Evolutionary conservation across 2,888 invertebrate species (phyloP), one percentile per base, ranked within the genome.

Genomic region (Apocheima hispidaria): DNA sequence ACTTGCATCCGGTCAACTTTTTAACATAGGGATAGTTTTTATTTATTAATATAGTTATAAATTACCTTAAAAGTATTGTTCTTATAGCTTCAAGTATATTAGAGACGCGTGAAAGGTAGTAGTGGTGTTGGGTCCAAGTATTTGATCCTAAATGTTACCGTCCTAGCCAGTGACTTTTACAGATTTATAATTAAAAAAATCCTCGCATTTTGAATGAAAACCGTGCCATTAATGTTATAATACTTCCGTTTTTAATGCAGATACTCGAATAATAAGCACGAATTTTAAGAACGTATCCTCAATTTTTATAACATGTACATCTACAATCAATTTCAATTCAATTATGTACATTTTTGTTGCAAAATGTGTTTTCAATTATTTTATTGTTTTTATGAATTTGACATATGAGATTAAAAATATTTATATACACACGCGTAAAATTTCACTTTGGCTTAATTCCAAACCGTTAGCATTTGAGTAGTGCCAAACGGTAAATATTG

Each of bases 51-150:
- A 75, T 78, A 75, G 68, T 71, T 73, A 75, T 69, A 77, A 79
- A 81, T 77, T 88, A 90, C 87, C 90, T 86, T 86, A 84, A 78
- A 87, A 91, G 91, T 91, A 91, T 91, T 91, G 83, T 87, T 81
- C 71, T 73, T 81, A 77, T 75, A 82, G 83, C 77, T 86, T 84
- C 83, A 77, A 71, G 75, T 81, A 75, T 77, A 75, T 65, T 73
- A 72, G 79, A 77, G 84, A 87, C 66, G 87, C 68, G 73, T 85
- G 83, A 81, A 84, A 79, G 79, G 61, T 62, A 70, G 64, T 66
- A 73, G 68, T 67, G 73, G 73, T 75, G 67, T 76, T 63, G 82
- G 84, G 82, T 83, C 82, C 84, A 84, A 83, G 63, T 68, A 69
- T 57, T 59, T 62, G 65, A 65, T 53, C 60, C 63, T 43, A 49